Base-by-base conservation (phyloP, 2,113 vertebrate species). In the Pteronura brasiliensis region DNA sequence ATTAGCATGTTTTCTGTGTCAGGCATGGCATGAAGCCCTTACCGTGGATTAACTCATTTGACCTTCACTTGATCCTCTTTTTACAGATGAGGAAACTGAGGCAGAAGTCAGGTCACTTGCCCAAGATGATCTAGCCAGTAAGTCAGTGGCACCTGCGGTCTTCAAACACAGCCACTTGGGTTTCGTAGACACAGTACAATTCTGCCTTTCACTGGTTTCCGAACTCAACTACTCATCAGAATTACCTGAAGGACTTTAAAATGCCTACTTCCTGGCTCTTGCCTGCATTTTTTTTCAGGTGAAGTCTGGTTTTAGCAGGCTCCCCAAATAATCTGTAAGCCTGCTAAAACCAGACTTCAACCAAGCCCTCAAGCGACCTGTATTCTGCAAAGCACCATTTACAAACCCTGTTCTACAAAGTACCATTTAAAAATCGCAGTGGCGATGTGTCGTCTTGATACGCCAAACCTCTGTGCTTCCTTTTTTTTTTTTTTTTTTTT, bases 11-110 rank as follows among this genome's bases (percentile, higher is more conserved):
- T 18, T 67, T 29, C 21, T 34, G 47, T 9, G 23, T 29, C 11
- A 20, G 67, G 21, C 34, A 3, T 0, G 0, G 27, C 5, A 3
- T 20, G 2, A 65, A 65, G 36, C 15, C 34, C 49, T 72, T 17
- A 42, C 11, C 5, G 0, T 4, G 25, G 39, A 69, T 12, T 12
- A 42, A 44, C 27, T 83, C 74, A 17, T n/a, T 69, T 87, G 29
- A 34, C 55, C 90, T 42, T 81, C 42, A 34, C 0, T 36, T 63
- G 52, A 61, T 34, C 55, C 23, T 93, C 36, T 69, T 94, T 91
- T 74, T 76, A 79, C 44, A 55, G 44, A 92, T 25, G 7, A 92
- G 59, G 44, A 80, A 97, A 93, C 69, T 12, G 36, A 92, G 72
- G 34, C 59, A 59, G 61, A 74, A 12, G 23, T 18, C 49, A 61